Percentiles rank a stretch among this genome's conserved stretches.
These are phyloP conservation scores for Psittacula echo DNA, from an alignment of 2,797 vertebrate species.

Conservation along the genomic window DNA sequence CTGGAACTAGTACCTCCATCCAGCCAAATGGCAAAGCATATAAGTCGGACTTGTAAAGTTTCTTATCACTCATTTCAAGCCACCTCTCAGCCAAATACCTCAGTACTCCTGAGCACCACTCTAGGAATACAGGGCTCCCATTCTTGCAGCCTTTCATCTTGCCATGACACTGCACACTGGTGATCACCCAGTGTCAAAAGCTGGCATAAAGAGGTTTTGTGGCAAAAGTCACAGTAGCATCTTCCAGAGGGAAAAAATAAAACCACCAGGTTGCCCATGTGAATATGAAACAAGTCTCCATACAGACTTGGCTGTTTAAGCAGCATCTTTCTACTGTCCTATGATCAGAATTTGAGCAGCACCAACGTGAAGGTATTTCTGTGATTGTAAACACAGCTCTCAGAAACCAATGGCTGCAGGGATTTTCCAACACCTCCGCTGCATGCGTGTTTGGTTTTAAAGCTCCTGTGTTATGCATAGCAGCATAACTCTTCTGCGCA, in stretches of 20 bases:
- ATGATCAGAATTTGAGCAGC: not conserved
- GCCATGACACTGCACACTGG: not conserved
- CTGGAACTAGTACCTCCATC: not conserved
- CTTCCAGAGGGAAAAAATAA: not conserved
- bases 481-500: not conserved
- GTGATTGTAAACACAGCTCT: not conserved
- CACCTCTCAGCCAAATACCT: not conserved
- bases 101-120: not conserved
- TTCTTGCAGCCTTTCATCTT: not conserved
- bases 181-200: not conserved
- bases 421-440: slow-evolving; percentile 1
- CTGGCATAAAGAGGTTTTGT: not conserved
- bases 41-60: not conserved
- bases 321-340: not conserved
- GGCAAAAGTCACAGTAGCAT: not conserved
- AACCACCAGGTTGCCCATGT: not conserved
- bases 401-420: not conserved
- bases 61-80: not conserved
- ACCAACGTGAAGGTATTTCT: not conserved
- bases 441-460: slow-evolving; percentile 22
- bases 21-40: not conserved
- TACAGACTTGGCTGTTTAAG: not conserved
- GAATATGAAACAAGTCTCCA: not conserved
- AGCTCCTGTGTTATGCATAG: slow-evolving; percentile 20
- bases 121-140: not conserved